phyloP scores from a whole-genome alignment of 2,888 invertebrate species.

The Mimachlamys varia region DNA sequence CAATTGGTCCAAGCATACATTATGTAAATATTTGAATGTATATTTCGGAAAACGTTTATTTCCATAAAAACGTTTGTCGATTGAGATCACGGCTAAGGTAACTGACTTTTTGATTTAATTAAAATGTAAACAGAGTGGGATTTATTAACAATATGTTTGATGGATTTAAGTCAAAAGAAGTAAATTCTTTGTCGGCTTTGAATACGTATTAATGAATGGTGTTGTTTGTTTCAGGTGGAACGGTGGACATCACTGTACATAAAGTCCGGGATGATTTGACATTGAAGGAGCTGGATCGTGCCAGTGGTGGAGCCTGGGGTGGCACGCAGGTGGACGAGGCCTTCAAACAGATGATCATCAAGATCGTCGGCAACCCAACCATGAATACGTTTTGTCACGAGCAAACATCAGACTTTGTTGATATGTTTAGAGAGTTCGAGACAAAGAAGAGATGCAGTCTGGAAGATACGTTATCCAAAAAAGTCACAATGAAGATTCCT shows the following conservation, averaged over 20 bases:
- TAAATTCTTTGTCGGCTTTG: too few species aligned
- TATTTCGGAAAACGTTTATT: too few species aligned
- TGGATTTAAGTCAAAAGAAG: too few species aligned
- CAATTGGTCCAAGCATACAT: too few species aligned
- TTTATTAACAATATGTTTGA: too few species aligned
- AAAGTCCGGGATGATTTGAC: conserved; percentile 37
- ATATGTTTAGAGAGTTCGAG: conserved; percentile 50
- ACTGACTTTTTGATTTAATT: too few species aligned
- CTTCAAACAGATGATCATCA: conserved; percentile 45
- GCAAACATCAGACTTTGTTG: conserved; percentile 42
- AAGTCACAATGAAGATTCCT: conserved; percentile 42
- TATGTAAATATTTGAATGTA: too few species aligned
- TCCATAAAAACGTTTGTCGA: too few species aligned
- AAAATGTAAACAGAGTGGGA: too few species aligned
- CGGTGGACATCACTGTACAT: conserved; percentile 48
- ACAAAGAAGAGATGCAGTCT: conserved; percentile 43
- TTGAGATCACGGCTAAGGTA: too few species aligned
- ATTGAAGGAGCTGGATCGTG: conserved; percentile 44
- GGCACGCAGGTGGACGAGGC: conserved; percentile 45
- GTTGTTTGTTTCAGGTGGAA: conserved; percentile 40
- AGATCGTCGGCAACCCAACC: conserved; percentile 41
- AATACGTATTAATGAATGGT: too few species aligned
- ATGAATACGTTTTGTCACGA: neutral
- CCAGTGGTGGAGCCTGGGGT: conserved; percentile 49
- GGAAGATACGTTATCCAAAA: conserved; percentile 32